These are phyloP conservation scores for Empis stercorea DNA, from an alignment of 2,888 invertebrate genomes.

Conservation along the genomic window DNA sequence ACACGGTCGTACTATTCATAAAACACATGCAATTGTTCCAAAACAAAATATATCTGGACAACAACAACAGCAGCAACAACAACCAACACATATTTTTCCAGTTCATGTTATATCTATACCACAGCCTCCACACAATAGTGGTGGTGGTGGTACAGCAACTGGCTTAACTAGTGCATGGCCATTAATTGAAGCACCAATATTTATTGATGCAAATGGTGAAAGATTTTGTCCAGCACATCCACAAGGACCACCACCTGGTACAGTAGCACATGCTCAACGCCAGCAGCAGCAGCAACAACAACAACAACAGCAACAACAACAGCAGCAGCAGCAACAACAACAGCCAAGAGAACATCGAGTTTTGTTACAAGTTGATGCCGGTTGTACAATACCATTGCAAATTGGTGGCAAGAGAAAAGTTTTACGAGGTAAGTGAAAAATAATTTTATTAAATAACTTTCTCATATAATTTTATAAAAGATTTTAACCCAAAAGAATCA, in stretches of 20 bases:
- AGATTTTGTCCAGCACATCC: slow-evolving; percentile 36
- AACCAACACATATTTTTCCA: slow-evolving; percentile 39
- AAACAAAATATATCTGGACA: slow-evolving; percentile 7
- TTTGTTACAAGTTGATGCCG: slow-evolving; percentile 61
- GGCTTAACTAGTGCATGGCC: slow-evolving; percentile 34
- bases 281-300: slow-evolving; percentile 14
- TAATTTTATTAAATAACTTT: background rate
- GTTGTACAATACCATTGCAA: slow-evolving; percentile 63
- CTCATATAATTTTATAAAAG: too few species aligned
- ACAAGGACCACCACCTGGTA: slow-evolving; percentile 16
- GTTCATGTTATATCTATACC: slow-evolving; percentile 38
- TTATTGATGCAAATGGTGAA: slow-evolving; percentile 47
- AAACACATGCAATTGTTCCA: slow-evolving; percentile 3
- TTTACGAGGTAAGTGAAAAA: slow-evolving; percentile 51
- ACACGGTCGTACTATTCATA: background rate
- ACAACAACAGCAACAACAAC: slow-evolving; percentile 15
- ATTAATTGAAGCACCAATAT: slow-evolving; percentile 42
- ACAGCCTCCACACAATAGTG: slow-evolving; percentile 18
- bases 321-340: slow-evolving; percentile 9
- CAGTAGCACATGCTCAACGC: slow-evolving; percentile 5
- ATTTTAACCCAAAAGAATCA: too few species aligned
- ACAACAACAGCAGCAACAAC: slow-evolving; percentile 11
- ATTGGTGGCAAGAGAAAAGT: slow-evolving; percentile 62
- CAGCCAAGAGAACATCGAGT: slow-evolving; percentile 49
- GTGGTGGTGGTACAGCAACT: slow-evolving; percentile 28